Evolutionary conservation across 2,888 invertebrate genomes (phyloP), one percentile per base, ranked within the genome.

Genomic region (Ormyrus pomaceus): DNA sequence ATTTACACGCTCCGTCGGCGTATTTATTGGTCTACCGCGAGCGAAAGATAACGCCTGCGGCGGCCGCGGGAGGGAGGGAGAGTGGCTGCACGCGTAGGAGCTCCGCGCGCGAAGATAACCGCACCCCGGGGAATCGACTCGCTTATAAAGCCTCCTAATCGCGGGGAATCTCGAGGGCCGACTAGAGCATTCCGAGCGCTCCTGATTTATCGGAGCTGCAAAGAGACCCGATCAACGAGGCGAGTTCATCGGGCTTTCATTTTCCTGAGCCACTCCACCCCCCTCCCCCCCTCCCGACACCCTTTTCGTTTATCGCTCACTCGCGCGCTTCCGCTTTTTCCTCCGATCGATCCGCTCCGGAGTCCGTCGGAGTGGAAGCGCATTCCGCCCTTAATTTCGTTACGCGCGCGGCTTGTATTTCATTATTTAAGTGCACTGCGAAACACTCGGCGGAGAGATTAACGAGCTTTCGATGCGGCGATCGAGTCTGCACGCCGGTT

Each of bases 91-190:
- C 34, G 19, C 86, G 88, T 89, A 88, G 87, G 88, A 19, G 19
- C 19, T 19, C 88, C 87, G 88, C 87, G 86, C 84, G 86, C 87
- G 84, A 87, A 87, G 88, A 89, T 89, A 89, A 89, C 89, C 89
- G 88, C 89, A 87, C 88, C 88, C 89, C 85, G 78, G 87, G 86
- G 87, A 88, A 83, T 83, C 82, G 72, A 45, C 53, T 53, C 84
- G 87, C 87, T 88, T 86, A 87, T 86, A 86, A 87, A 87, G 86
- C 86, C 87, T 87, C 87, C 89, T 86, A 87, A 88, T 89, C 87
- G 87, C 88, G 88, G 89, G 88, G 87, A 87, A 89, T 89, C 89
- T 87, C 89, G 74, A 75, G 58, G n/a, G 68, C 19, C 72, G 19
- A 19, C 55, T 6, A 87, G 87, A 87, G 87, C 87, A 87, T 87